Evolutionary conservation across 2,113 vertebrate species (phyloP), one percentile per base, ranked within the genome.

Genomic region (Dipodomys stephensi): DNA sequence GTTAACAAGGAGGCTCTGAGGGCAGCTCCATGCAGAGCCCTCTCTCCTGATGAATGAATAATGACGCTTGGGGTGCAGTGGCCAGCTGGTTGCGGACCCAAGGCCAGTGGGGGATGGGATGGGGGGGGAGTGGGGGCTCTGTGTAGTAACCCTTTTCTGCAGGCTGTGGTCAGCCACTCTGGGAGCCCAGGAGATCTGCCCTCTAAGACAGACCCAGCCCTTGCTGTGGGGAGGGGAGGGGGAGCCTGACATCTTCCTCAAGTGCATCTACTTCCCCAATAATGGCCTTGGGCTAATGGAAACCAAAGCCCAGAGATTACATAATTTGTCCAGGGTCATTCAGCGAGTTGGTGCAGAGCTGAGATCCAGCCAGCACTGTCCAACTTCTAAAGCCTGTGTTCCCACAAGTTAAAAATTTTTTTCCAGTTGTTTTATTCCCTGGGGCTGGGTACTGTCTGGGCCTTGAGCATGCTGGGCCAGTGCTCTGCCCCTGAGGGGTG

Each of bases 11-110:
- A 93, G 79, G 93, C 81, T 77, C 68, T 97, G 96, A 98, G 98
- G 95, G 97, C 97, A 94, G 69, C 91, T 76, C 87, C 23, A 90
- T 87, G 95, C 97, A 89, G 97, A 97, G 96, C 90, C 93, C 96
- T 76, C 94, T 95, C 96, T 76, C 94, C 95, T 96, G 79, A 98
- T 98, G 96, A 98, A 98, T 98, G 98, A 98, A 95, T 98, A 97
- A 98, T 98, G 91, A 87, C 57, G 69, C 85, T 72, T 62, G 90
- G 46, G 93, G 13, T 68, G 93, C 72, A 77, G 39, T 3, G 22
- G 44, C 83, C 0, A 19, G 44, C 83, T 0, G 32, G 57, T 76
- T 32, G 79, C 5, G n/a, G 92, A 92, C 86, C 44, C 28, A 2
- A 16, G 1, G 60, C 7, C 35, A 6, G 27, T 1, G n/a, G 57